Evolutionary conservation across 2,888 invertebrate genomes (phyloP).

Genomic region (Apodemia mormo): DNA sequence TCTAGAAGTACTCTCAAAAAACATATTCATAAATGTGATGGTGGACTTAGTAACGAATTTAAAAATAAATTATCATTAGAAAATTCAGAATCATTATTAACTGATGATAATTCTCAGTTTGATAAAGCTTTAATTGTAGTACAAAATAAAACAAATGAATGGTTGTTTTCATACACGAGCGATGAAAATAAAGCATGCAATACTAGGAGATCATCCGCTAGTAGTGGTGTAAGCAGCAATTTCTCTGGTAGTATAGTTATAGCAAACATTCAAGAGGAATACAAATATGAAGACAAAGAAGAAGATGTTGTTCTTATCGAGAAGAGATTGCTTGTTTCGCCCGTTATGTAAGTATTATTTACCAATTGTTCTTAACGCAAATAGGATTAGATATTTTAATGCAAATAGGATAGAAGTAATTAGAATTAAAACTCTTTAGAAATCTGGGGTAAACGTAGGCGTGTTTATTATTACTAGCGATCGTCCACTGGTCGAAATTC

Average conservation of each 20-base stretch:
- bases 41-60: conserved; percentile 30
- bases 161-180: conserved; percentile 52
- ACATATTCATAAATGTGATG: conserved; percentile 19
- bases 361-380: too few relatives aligned
- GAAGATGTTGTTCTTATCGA: conserved; percentile 87
- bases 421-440: too few relatives aligned
- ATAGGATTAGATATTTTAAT: too few relatives aligned
- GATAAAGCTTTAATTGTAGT: conserved; percentile 63
- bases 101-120: conserved; percentile 49
- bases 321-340: conserved; percentile 79
- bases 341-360: conserved; percentile 74
- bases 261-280: conserved; percentile 86
- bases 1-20: conserved; percentile 60
- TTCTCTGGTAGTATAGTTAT: conserved; percentile 71
- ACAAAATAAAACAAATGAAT: conserved; percentile 70
- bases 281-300: conserved; percentile 87
- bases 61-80: conserved; percentile 24
- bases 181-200: conserved; percentile 50
- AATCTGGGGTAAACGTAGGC: too few relatives aligned
- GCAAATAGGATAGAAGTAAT: too few relatives aligned
- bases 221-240: conserved; percentile 71
- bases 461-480: too few relatives aligned
- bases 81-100: conserved; percentile 40
- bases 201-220: conserved; percentile 70
- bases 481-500: too few relatives aligned